Base-by-base conservation (phyloP, 2,888 invertebrate species). In the Mythimna albipuncta region DNA sequence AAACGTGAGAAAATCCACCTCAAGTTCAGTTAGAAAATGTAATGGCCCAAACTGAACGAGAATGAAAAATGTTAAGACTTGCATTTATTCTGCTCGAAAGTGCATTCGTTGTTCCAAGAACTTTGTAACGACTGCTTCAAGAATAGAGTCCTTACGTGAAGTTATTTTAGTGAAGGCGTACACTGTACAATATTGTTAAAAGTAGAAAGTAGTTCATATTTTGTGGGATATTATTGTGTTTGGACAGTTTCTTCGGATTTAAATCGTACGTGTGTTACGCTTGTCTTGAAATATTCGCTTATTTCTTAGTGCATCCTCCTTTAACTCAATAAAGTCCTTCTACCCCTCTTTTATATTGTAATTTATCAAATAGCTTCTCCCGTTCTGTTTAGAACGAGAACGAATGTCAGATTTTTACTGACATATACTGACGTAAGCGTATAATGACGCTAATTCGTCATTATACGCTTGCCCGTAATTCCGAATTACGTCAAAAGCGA, bases 21-120 rank as follows among this genome's bases (percentile, higher is more conserved):
- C 65, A 21, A 66, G 69, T 68, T 57, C 55, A 69, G 65, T 64
- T 54, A 52, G 69, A 58, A 73, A 69, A 67, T 71, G 62, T 80
- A 84, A 84, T 77, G 75, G 63, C 57, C 65, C 71, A 62, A 68
- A 80, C 72, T 72, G 77, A 80, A 82, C 58, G 11, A 69, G 64
- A 63, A 44, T 73, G 52, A 44, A 77, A 82, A 75, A 69, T 82
- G 58, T 69, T 67, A 35, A 69, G 63, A 68, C 59, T 68, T 19
- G 52, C 75, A 67, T 77, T 76, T 82, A 79, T 71, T 77, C 21
- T 67, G 19, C 58, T 50, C 69, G n/a, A 38, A 63, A 75, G 64
- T 73, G 75, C 77, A 77, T 71, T 57, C 68, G 32, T 41, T 61
- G 55, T 65, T 63, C 61, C 35, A 3, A 59, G 75, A 70, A 79